Conservation (phyloP, 2,888 invertebrate species). For the Glaucopsyche alexis region DNA sequence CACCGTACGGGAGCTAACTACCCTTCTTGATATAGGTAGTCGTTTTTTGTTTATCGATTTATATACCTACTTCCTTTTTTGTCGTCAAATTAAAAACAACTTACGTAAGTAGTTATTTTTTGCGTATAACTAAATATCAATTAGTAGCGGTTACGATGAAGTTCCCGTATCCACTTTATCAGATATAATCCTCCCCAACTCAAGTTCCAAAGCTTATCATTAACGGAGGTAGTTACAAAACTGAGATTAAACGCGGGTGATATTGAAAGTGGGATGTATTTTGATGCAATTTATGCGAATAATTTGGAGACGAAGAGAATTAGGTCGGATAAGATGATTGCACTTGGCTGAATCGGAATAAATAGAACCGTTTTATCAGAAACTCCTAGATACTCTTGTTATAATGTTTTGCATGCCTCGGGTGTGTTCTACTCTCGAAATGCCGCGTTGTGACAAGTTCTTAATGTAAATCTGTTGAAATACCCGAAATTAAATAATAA, state of each 20-base stretch:
- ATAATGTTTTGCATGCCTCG: not conserved
- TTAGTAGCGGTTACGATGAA: not conserved
- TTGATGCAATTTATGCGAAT: constrained; percentile 24
- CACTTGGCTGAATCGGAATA: constrained; percentile 3
- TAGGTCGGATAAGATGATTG: constrained; percentile 8
- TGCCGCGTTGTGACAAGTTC: too few species aligned
- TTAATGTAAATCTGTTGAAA: too few species aligned
- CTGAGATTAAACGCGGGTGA: constrained; percentile 12
- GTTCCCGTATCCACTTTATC: constrained; percentile 5
- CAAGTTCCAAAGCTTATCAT: constrained; percentile 22
- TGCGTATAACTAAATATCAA: not conserved
- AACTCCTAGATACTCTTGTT: not conserved
- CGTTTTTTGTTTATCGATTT: too few species aligned
- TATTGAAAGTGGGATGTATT: constrained; percentile 16
- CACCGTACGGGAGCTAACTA: too few species aligned
- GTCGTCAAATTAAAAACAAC: too few species aligned
- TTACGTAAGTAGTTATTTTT: too few species aligned
- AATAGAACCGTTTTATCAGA: not conserved
- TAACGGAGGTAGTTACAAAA: constrained; percentile 26
- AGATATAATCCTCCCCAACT: constrained; percentile 11
- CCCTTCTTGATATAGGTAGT: too few species aligned
- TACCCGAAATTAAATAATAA: too few species aligned
- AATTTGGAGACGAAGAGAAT: constrained; percentile 6
- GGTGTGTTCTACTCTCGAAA: too few species aligned
- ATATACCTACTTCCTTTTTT: too few species aligned